phyloP scores from a whole-genome alignment of 2,797 vertebrate species.

The Pteronotus mesoamericanus region DNA sequence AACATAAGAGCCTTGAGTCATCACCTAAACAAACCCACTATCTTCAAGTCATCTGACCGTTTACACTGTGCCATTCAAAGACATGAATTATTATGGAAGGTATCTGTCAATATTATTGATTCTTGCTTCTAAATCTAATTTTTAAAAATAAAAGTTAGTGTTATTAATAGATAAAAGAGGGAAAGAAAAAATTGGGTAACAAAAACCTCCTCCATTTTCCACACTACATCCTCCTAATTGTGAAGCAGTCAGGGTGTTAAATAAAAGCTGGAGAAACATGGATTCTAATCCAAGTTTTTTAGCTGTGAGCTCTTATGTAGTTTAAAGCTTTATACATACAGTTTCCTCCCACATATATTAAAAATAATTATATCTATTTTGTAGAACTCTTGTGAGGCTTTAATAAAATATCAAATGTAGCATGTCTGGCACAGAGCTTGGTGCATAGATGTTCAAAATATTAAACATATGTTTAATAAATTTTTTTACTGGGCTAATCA shows the following conservation, averaged over 20 bases:
- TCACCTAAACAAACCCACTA: neutral
- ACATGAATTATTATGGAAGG: neutral
- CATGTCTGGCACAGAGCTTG: neutral
- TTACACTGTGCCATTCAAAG: neutral
- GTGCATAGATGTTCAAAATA: neutral
- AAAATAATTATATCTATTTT: conserved; percentile 22
- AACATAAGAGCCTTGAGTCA: neutral
- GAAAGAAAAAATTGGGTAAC: neutral
- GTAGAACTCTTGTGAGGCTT: neutral
- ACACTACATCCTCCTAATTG: neutral
- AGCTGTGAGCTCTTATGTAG: neutral
- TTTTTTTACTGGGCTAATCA: neutral
- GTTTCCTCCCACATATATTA: neutral
- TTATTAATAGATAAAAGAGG: neutral
- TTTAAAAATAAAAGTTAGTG: neutral
- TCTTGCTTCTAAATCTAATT: neutral
- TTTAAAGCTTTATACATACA: neutral
- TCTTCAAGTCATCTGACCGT: neutral
- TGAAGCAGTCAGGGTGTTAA: neutral
- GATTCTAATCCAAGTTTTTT: neutral
- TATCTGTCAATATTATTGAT: neutral
- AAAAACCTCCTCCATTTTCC: neutral
- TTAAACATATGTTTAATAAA: conserved; percentile 5
- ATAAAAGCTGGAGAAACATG: neutral
- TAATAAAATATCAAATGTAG: neutral